These are phyloP conservation scores for Bedellia somnulentella DNA, from an alignment of 2,888 invertebrate species.

Conservation along the genomic window DNA sequence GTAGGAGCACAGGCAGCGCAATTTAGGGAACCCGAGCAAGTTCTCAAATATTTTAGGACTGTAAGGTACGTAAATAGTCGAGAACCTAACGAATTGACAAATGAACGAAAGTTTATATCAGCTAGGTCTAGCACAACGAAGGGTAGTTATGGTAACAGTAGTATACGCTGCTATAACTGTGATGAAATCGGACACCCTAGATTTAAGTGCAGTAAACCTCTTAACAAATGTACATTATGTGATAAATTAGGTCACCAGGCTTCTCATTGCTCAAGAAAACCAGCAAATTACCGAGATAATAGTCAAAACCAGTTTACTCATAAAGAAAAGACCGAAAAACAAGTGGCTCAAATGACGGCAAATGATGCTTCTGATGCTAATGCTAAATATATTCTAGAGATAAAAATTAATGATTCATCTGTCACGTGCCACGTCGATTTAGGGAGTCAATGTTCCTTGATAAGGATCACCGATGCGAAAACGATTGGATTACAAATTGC, in stretches of 20 bases:
- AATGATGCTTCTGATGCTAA: neutral
- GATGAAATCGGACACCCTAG: neutral
- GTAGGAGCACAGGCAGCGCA: constrained; percentile 12
- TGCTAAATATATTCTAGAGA: neutral
- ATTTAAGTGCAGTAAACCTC: neutral
- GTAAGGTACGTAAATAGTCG: too few relatives aligned
- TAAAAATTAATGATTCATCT: neutral
- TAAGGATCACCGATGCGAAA: neutral
- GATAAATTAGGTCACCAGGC: neutral
- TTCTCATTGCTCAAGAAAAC: neutral
- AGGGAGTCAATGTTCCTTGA: neutral
- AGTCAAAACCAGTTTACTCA: too few relatives aligned
- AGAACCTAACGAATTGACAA: too few relatives aligned
- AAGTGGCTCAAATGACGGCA: too few relatives aligned
- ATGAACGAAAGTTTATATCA: too few relatives aligned
- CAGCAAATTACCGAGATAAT: neutral
- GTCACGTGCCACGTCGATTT: neutral
- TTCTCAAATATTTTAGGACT: constrained; percentile 10
- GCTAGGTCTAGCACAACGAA: too few relatives aligned
- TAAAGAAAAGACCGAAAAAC: too few relatives aligned
- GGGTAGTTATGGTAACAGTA: too few relatives aligned
- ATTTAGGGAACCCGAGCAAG: constrained; percentile 9
- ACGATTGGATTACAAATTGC: too few relatives aligned
- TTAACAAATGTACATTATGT: neutral
- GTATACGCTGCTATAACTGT: neutral